Base-by-base conservation (phyloP, 2,888 invertebrate species). In the Hemithea aestivaria region DNA sequence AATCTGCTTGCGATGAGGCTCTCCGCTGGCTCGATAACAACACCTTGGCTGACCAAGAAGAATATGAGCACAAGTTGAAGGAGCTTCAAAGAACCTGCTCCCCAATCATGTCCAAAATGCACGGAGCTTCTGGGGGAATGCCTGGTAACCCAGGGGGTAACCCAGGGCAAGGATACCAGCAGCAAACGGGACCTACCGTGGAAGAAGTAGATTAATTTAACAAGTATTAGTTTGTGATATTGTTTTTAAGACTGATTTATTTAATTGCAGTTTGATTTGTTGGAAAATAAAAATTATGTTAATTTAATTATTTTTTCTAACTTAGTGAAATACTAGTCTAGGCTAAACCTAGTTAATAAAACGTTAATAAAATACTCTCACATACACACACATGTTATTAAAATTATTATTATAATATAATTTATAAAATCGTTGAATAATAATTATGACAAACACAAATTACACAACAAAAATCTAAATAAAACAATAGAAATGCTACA, bases 21-120 rank as follows among this genome's bases (percentile, higher is more conserved):
- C 71, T 94, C 31, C 85, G 81, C 34, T 94, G 94, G 94, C 73
- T 95, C 45, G 94, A 94, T 63, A 75, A 82, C 62, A 93, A 91
- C 78, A 88, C 82, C 8, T 73, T 87, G 58, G 93, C 90, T 6
- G 92, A 90, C 35, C 89, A 89, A 63, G 92, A 89, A 10, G 92
- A 91, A 64, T 91, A 88, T 56, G 90, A 91, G 43, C 87, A 90
- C 55, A 88, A 84, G 54, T 58, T 90, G 55, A 87, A 90, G 56
- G 91, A 92, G 33, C 28, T 92, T 29, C 89, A 90, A 57, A 75
- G 79, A 28, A 72, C 81, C 1, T 91, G 91, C 62, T 88, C 66
- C 62, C 92, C 89, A 0, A 58, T 89, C 30, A 90, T 90, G 90
- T 83, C 75, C 45, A 89, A 89, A 58, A 58, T 90, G 54, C 89